Evolutionary conservation across 2,888 invertebrate genomes (phyloP), one percentile per base, ranked within the genome.

Genomic region (Polydrusus cervinus): DNA sequence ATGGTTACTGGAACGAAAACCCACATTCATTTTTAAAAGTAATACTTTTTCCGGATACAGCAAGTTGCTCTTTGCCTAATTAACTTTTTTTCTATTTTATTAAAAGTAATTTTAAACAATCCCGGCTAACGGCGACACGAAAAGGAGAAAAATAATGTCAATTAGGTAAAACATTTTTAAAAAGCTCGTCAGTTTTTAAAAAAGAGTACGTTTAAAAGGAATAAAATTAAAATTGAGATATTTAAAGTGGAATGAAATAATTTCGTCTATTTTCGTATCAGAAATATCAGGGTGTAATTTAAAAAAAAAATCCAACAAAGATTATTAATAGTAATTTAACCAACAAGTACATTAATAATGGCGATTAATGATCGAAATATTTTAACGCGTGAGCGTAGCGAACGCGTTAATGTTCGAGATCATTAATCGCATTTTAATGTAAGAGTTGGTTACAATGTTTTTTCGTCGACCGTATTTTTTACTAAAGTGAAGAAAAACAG

Each of bases 41-140:
- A 43, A 43, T 64, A 64, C 45, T 25, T 64, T 45, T 64, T 47
- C 49, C 20, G 51, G 51, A 20, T 51, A 55, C 55, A 67, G 53
- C 20, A 49, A 67, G n/a, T 67, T 43, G 67, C 67, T 67, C 57
- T 67, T 67, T 55, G 25, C 67, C 25, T 67, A 67, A 67, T 67
- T 67, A 67, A 67, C 55, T 43, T 51, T 20, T 67, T 55, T 67
- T 55, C 53, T 67, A 67, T 67, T 67, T 67, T 67, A 67, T 67
- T 67, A 67, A 67, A 67, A 67, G 55, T 67, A 66, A 67, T 67
- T 67, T 55, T 67, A 67, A 55, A 25, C 55, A 51, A 51, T 16
- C 49, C 49, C 14, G 18, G 65, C 51, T 65, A 51, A 38, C 51
- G 65, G 51, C n/a, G 51, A 65, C 65, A 65, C 38, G 49, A 14